A percentile compares a stretch with the other conserved stretches of the same genome.
phyloP scores from a whole-genome alignment of 2,113 vertebrate genomes.

The Gadus macrocephalus region DNA sequence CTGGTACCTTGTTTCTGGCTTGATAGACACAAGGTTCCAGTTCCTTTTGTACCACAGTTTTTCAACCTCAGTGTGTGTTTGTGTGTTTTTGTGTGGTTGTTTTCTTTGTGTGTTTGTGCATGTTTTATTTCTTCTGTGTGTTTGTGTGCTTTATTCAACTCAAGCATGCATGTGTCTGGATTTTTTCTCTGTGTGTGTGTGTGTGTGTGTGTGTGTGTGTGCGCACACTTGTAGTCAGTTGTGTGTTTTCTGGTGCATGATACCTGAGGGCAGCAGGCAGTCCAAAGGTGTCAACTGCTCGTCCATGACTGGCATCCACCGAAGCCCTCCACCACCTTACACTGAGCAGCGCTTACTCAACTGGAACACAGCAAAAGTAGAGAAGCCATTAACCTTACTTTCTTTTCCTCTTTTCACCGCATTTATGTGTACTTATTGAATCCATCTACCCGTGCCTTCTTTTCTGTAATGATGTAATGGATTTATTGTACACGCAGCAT shows the following conservation, averaged over 20 bases:
- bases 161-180: slow-evolving; percentile 27
- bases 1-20: too few relatives aligned
- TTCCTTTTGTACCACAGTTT: too few relatives aligned
- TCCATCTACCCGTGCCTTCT: neutral
- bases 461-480: neutral
- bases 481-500: too few relatives aligned
- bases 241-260: slow-evolving; percentile 1
- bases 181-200: slow-evolving; percentile 7
- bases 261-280: slow-evolving; percentile 74
- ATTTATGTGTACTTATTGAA: neutral
- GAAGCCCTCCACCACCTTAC: slow-evolving; percentile 1
- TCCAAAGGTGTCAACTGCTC: slow-evolving; percentile 70
- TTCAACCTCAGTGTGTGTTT: too few relatives aligned
- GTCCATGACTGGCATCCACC: slow-evolving; percentile 56
- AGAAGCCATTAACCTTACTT: slow-evolving; percentile 10
- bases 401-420: neutral
- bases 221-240: neutral
- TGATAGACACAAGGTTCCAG: too few relatives aligned
- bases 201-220: slow-evolving; percentile 7
- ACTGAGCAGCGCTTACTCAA: slow-evolving; percentile 35
- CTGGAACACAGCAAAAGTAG: slow-evolving; percentile 33
- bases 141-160: slow-evolving; percentile 29
- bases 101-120: slow-evolving; percentile 6
- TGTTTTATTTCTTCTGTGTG: slow-evolving; percentile 8
- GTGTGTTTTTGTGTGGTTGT: slow-evolving; percentile 4